A percentile compares a stretch with the other conserved stretches of the same genome.
Conservation (phyloP, 2,113 vertebrate genomes). For the Chionodraco myersi region DNA sequence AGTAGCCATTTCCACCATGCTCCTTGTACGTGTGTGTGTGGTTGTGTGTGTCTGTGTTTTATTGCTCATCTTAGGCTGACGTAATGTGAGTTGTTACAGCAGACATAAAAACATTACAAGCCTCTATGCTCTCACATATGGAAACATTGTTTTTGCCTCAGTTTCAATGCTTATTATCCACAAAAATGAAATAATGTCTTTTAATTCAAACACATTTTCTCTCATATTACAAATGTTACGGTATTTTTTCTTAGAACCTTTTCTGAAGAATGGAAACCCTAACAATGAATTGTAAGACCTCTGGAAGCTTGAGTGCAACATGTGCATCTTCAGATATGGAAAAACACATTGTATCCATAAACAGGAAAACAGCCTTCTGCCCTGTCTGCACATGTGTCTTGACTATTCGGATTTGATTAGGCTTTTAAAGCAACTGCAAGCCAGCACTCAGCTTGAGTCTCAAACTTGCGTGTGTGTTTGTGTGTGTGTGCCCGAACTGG, state of each 20-base stretch:
- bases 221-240: not conserved
- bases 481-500: not conserved
- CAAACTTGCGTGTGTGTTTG: not conserved
- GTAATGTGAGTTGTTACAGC: slow-evolving; percentile 52
- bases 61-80: slow-evolving; percentile 5
- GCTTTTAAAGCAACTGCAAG: slow-evolving; percentile 63
- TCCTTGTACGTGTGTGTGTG: slow-evolving; percentile 10
- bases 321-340: slow-evolving; percentile 64
- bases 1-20: slow-evolving; percentile 23
- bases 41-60: not conserved
- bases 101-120: slow-evolving; percentile 46
- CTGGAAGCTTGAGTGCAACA: slow-evolving; percentile 31
- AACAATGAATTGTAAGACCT: not conserved
- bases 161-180: slow-evolving; percentile 14
- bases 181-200: slow-evolving; percentile 23
- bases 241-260: slow-evolving; percentile 14
- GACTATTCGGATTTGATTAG: slow-evolving; percentile 67
- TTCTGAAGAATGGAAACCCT: slow-evolving; percentile 13
- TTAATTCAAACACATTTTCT: not conserved
- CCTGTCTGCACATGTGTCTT: slow-evolving; percentile 60
- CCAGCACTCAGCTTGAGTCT: slow-evolving; percentile 51
- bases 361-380: slow-evolving; percentile 66
- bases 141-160: slow-evolving; percentile 9
- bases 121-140: slow-evolving; percentile 31
- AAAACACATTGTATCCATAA: slow-evolving; percentile 69